Base-by-base conservation (phyloP, 2,797 vertebrate genomes). In the Anguilla obscura region DNA sequence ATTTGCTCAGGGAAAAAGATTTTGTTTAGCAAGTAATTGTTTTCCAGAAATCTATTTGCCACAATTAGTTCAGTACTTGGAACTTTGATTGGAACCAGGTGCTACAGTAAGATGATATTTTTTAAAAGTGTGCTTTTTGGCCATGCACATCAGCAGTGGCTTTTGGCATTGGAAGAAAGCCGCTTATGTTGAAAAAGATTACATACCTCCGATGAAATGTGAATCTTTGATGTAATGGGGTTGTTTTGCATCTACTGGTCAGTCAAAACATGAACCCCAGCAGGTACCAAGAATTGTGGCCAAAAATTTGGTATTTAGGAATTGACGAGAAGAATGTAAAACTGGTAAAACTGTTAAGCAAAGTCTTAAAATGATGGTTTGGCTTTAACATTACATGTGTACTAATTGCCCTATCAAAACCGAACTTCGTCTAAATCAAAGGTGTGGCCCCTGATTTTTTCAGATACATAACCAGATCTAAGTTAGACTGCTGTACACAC, bases 191-290 rank as follows among this genome's bases (percentile, higher is more conserved):
- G 5, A 27, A 69, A 69, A 69, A 8, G 7, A 27, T 69, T 63
- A 21, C 63, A 69, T 69, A 69, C 63, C 63, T 69, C n/a, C 9
- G 63, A n/a, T 69, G n/a, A 69, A 69, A 69, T 69, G 60, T 69
- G 4, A n/a, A 27, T 27, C 24, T 69, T 69, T n/a, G 63, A 69
- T 69, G 24, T 69, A 27, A 69, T 69, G 63, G 63, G 63, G 24
- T 69, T 69, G 63, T 69, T 69, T 27, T 69, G 63, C 63, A 69
- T 69, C n/a, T 69, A n/a, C 63, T 27, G 63, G 63, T 69, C 63
- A 66, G 24, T 66, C 4, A n/a, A 66, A 66, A 66, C 9, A 66
- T n/a, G 6, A 69, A n/a, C 63, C 14, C 21, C 24, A 24, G 63
- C 5, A 69, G 27, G 63, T 69, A 69, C 24, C 63, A 69, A 27